These are phyloP conservation scores for Nasonia oneida DNA, from an alignment of 2,888 invertebrate genomes.

Conservation along the genomic window DNA sequence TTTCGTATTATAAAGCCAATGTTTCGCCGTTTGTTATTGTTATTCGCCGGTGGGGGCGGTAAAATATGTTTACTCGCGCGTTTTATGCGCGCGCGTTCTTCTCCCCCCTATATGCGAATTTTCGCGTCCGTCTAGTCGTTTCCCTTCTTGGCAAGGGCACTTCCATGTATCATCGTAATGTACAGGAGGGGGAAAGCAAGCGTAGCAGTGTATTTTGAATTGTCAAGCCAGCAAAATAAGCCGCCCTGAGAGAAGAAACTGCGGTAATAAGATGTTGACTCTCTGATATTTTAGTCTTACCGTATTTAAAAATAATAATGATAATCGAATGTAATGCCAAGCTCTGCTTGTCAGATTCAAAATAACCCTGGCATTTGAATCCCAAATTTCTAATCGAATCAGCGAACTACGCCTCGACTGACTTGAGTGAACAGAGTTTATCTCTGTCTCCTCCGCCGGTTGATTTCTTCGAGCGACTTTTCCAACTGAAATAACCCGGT, in stretches of 20 bases:
- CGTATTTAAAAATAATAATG: not conserved
- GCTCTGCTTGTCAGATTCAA: not conserved
- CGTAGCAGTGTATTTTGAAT: constrained; percentile 30
- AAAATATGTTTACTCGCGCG: constrained; percentile 25
- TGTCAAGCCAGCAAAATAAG: constrained; percentile 25
- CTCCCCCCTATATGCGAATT: not conserved
- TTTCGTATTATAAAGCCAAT: not conserved
- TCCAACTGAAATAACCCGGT: constrained; percentile 3
- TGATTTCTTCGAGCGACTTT: constrained; percentile 1
- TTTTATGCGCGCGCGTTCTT: constrained; percentile 1
- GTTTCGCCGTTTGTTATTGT: not conserved
- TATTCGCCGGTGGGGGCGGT: not conserved
- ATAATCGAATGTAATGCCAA: no score
- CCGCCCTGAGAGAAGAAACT: not conserved
- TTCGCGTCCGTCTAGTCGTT: constrained; percentile 21
- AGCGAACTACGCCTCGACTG: not conserved
- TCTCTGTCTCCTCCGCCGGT: not conserved
- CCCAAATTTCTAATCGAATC: not conserved
- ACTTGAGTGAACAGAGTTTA: not conserved
- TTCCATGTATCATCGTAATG: constrained; percentile 39
- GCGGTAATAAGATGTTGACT: not conserved
- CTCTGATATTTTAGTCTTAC: not conserved
- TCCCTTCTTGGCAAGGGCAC: constrained; percentile 12
- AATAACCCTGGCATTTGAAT: not conserved
- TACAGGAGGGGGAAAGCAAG: constrained; percentile 17